A percentile compares a stretch with the other conserved stretches of the same genome.
phyloP scores from a whole-genome alignment of 2,888 invertebrate species.

The Cephus spinipes region DNA sequence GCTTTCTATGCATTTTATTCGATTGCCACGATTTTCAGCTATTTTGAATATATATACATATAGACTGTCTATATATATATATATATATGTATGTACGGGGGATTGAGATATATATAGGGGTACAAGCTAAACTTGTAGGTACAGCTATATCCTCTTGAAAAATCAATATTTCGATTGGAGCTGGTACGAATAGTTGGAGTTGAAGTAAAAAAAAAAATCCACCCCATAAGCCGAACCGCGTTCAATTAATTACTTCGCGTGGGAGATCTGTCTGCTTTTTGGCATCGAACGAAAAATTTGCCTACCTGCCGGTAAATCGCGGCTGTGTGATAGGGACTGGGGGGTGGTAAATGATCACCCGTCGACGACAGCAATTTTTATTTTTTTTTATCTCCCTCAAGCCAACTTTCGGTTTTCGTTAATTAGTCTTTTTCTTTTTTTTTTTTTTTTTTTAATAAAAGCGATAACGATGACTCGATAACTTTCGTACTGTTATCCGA shows the following conservation, averaged over 20 bases:
- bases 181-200: neutral
- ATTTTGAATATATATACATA: neutral
- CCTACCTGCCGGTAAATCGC: neutral
- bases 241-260: slow-evolving; percentile 30
- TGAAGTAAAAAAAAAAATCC: neutral
- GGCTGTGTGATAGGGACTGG: accelerated
- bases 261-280: neutral
- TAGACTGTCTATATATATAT: too few relatives aligned
- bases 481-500: neutral
- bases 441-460: too few relatives aligned
- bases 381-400: neutral
- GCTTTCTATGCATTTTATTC: neutral
- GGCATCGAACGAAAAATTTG: neutral
- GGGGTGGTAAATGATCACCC: neutral
- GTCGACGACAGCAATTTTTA: neutral
- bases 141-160: neutral
- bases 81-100: too few relatives aligned
- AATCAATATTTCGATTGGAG: neutral
- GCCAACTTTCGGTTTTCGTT: neutral
- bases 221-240: slow-evolving; percentile 13
- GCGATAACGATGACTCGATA: neutral
- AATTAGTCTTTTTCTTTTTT: neutral
- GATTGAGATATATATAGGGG: neutral
- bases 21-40: neutral
- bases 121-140: neutral